Base-by-base conservation (phyloP, 2,797 vertebrate species). In the Clarias pachynema region DNA sequence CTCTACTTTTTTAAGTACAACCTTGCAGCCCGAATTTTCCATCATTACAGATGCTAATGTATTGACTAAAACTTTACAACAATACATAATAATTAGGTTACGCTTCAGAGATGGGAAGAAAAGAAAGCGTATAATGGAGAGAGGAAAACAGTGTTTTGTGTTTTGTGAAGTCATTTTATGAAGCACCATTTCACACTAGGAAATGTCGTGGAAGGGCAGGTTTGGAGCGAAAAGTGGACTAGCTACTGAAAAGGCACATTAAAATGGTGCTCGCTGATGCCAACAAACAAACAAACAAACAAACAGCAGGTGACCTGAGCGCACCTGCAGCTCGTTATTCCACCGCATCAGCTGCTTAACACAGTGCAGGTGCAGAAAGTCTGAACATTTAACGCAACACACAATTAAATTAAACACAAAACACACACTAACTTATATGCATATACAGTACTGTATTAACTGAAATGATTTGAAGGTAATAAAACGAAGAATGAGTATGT, bases 251-350 rank as follows among this genome's bases (percentile, higher is more conserved):
- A 60, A 91, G 88, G 89, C 77, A 84, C 89, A 87, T 90, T 89
- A 88, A 83, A 87, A 84, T 40, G 20, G 53, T 8, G 14, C 24
- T 29, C 44, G 81, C 82, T 66, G 88, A 91, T 74, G 90, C 91
- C 92, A 91, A 90, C 93, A 89, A 77, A 83, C 59, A 62, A 78
- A 40, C 73, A 75, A 79, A 83, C 87, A 94, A 81, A 84, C 88
- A 94, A 87, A 92, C 94, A 93, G 92, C 91, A 93, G 93, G 91
- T 94, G 79, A 70, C 87, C 89, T 87, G 3, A 57, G 86, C 90
- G 91, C 95, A 97, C 96, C 96, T 97, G 97, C 93, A 95, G 94
- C 95, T 96, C 95, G 96, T 97, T 97, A 96, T 93, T 92, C 91
- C 85, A 93, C 92, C 90, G 93, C 93, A 65, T 91, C 92, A 92